phyloP scores from a whole-genome alignment of 2,888 invertebrate species.

The Sycophila texana region DNA sequence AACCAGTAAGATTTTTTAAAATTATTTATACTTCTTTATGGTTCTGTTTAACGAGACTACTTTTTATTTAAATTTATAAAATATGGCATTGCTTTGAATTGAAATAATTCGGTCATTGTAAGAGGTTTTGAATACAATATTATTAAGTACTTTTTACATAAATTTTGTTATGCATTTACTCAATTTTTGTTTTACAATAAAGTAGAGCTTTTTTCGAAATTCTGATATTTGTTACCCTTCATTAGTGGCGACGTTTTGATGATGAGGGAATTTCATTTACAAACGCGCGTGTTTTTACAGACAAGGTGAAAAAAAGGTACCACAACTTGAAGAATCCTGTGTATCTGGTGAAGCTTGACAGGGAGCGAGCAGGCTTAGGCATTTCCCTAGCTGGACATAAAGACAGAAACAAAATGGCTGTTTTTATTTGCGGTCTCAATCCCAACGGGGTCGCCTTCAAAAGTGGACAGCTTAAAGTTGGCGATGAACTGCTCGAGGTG shows the following conservation, averaged over 20 bases:
- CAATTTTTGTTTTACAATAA: no score
- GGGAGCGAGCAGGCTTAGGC: slow-evolving; percentile 88
- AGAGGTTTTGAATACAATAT: no score
- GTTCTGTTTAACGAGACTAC: no score
- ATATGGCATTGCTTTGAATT: no score
- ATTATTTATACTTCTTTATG: not conserved
- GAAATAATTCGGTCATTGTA: no score
- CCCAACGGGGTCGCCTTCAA: slow-evolving; percentile 89
- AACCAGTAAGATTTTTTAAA: slow-evolving; percentile 84
- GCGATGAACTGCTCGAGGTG: slow-evolving; percentile 97
- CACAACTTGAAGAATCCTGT: slow-evolving; percentile 84
- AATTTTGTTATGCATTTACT: no score
- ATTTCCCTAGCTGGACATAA: slow-evolving; percentile 95
- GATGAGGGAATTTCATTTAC: not conserved
- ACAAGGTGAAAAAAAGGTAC: slow-evolving; percentile 96
- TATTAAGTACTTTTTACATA: no score
- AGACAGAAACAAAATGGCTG: slow-evolving; percentile 95
- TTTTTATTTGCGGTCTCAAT: slow-evolving; percentile 96
- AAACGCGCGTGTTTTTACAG: slow-evolving; percentile 76
- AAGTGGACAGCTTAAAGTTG: slow-evolving; percentile 87
- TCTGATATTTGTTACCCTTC: no score
- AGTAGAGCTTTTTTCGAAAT: no score
- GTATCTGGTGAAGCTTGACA: slow-evolving; percentile 85
- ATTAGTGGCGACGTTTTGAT: no score
- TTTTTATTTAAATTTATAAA: slow-evolving; percentile 11